A percentile compares a stretch with the other conserved stretches of the same genome.
These are phyloP conservation scores for Torymus tubicola DNA, from an alignment of 2,888 invertebrate genomes.

Conservation along the genomic window DNA sequence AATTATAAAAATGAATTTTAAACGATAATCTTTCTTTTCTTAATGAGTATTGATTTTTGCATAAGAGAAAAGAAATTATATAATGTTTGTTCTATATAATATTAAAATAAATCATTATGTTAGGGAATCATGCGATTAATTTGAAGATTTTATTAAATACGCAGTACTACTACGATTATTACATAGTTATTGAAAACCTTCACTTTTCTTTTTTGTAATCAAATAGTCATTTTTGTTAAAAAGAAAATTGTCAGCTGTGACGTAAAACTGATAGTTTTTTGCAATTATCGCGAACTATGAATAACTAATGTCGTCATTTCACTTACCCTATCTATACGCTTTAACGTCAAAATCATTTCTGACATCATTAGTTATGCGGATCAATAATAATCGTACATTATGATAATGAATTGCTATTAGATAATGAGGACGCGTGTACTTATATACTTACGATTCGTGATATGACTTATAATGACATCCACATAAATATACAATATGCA, in stretches of 20 bases:
- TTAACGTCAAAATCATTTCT: neutral
- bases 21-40: too few species aligned
- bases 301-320: neutral
- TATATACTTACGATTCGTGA: constrained; percentile 1
- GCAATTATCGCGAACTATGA: neutral
- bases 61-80: too few species aligned
- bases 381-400: neutral
- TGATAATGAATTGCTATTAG: neutral
- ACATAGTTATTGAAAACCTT: too few species aligned
- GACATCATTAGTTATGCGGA: neutral
- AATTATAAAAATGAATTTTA: too few species aligned
- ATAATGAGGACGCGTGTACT: neutral
- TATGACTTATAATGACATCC: constrained; percentile 39
- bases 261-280: neutral
- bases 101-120: too few species aligned
- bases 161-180: too few species aligned
- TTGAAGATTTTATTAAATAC: too few species aligned
- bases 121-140: too few species aligned
- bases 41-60: too few species aligned
- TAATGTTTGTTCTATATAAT: too few species aligned
- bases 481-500: constrained; percentile 46
- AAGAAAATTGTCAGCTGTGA: neutral
- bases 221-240: neutral
- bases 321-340: neutral
- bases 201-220: too few species aligned